Conservation (phyloP, 2,113 vertebrate species). For the Psittacus erithacus region DNA sequence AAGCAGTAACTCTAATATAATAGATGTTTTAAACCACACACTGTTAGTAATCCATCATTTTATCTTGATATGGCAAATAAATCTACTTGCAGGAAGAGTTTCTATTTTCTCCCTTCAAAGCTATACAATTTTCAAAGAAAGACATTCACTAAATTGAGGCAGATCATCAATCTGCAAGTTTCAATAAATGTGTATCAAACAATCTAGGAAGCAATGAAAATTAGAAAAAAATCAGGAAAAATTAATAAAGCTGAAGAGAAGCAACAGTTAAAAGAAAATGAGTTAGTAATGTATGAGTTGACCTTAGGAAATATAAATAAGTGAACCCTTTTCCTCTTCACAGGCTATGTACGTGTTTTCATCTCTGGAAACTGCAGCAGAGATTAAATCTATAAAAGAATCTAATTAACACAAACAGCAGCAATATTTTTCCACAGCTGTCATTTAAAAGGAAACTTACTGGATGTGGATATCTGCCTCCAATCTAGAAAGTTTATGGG, state of each 20-base stretch:
- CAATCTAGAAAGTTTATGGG: background rate
- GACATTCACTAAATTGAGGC: conserved; percentile 8
- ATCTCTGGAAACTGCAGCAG: background rate
- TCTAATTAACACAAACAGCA: conserved; percentile 20
- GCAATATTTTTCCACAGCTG: background rate
- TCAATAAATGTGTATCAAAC: conserved; percentile 20
- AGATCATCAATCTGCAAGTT: conserved; percentile 25
- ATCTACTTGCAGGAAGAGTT: conserved; percentile 18
- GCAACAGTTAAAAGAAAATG: background rate
- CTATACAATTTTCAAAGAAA: conserved; percentile 32
- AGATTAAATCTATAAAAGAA: background rate
- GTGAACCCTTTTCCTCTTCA: background rate
- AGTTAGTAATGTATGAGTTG: background rate
- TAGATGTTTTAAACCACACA: background rate
- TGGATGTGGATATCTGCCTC: background rate
- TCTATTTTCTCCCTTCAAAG: conserved; percentile 27
- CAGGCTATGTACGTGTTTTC: background rate
- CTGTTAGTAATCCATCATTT: conserved; percentile 11
- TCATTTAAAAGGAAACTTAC: background rate
- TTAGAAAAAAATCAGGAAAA: background rate
- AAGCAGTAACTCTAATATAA: conserved; percentile 18
- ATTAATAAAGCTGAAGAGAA: background rate
- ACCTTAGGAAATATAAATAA: background rate
- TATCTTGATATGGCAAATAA: conserved; percentile 19
- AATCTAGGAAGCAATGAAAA: background rate